Conservation (phyloP, 2,888 invertebrate genomes). For the Andrena bucephala region DNA sequence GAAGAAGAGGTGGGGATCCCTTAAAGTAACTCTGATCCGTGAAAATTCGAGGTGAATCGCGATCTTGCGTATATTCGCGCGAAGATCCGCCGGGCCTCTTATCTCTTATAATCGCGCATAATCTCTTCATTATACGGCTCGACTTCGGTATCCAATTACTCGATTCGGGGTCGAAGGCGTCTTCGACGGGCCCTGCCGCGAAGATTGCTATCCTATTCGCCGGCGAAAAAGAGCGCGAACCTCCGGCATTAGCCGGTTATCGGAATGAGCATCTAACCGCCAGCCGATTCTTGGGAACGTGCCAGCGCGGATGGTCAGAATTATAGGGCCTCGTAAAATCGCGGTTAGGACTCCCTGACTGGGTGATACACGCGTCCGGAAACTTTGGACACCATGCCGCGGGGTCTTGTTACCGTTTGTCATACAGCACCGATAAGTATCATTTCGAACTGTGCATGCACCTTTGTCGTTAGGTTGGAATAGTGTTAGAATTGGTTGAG, state of each 20-base stretch:
- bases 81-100: slow-evolving; percentile 11
- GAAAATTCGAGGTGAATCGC: slow-evolving; percentile 31
- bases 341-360: slow-evolving; percentile 45
- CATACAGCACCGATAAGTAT: neutral
- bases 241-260: slow-evolving; percentile 71
- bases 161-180: slow-evolving; percentile 33
- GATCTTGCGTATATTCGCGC: slow-evolving; percentile 28
- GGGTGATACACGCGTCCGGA: slow-evolving; percentile 2
- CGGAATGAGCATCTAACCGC: slow-evolving; percentile 64
- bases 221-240: slow-evolving; percentile 68
- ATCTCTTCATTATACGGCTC: slow-evolving; percentile 68
- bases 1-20: neutral
- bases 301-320: slow-evolving; percentile 61
- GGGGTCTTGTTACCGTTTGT: slow-evolving; percentile 5
- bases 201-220: slow-evolving; percentile 66
- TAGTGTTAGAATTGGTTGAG: neutral
- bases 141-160: slow-evolving; percentile 65
- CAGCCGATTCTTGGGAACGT: slow-evolving; percentile 68
- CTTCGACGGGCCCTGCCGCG: slow-evolving; percentile 24
- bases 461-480: neutral
- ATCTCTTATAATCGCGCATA: slow-evolving; percentile 43
- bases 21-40: neutral
- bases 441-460: neutral
- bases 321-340: slow-evolving; percentile 60
- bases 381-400: neutral